phyloP scores from a whole-genome alignment of 2,113 vertebrate species.

The Cranoglanis bouderius region DNA sequence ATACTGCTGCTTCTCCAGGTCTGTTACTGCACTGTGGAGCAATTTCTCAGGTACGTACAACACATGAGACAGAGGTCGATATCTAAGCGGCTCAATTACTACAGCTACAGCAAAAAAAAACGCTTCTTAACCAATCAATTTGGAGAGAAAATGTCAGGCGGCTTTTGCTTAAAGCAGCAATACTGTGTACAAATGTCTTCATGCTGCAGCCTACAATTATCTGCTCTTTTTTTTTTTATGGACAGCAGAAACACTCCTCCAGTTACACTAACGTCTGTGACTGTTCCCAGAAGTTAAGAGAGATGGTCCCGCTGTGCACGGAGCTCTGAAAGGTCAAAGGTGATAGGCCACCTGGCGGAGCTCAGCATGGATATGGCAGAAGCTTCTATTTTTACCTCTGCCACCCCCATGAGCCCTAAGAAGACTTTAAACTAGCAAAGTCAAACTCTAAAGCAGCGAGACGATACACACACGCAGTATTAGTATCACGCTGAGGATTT shows the following conservation, averaged over 20 bases:
- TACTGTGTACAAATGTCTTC: not conserved
- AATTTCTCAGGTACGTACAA: not conserved
- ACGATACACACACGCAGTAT: slow-evolving; percentile 12
- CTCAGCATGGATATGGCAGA: slow-evolving; percentile 35
- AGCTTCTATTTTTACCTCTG: slow-evolving; percentile 39
- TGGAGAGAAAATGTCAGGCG: not conserved
- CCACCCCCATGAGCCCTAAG: not conserved
- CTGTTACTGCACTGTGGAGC: not conserved
- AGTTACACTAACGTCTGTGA: slow-evolving; percentile 12
- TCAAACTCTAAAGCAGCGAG: slow-evolving; percentile 25
- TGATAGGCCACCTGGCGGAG: slow-evolving; percentile 24
- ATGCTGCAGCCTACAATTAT: not conserved
- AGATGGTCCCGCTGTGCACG: slow-evolving; percentile 29
- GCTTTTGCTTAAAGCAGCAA: slow-evolving; percentile 20
- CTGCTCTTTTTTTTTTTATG: not conserved
- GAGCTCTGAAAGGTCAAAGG: slow-evolving; percentile 36
- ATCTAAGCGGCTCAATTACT: slow-evolving; percentile 26
- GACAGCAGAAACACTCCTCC: not conserved
- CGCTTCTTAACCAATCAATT: slow-evolving; percentile 22
- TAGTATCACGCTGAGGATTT: slow-evolving; percentile 16
- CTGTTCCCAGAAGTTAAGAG: slow-evolving; percentile 41
- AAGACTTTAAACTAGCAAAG: slow-evolving; percentile 40
- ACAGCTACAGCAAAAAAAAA: slow-evolving; percentile 2
- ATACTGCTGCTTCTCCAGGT: not conserved
- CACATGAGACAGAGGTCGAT: not conserved